Percentiles rank a stretch among this genome's conserved stretches.
phyloP scores from a whole-genome alignment of 2,797 vertebrate genomes.

The Pangasius mekongensis region DNA sequence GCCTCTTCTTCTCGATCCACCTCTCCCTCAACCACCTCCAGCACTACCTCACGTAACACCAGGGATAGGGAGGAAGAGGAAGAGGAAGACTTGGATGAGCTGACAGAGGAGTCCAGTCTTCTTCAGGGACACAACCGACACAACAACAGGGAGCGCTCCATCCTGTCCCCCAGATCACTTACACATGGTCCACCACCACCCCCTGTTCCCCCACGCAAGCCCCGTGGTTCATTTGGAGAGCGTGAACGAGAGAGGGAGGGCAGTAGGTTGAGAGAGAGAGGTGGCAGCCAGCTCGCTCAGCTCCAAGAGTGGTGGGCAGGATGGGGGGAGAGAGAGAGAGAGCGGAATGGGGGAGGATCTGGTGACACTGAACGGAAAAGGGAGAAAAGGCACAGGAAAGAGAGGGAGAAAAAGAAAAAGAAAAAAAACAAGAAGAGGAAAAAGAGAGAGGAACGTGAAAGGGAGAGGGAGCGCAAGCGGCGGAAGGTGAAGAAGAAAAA shows the following conservation, averaged over 20 bases:
- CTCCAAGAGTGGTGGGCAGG: conserved; percentile 83
- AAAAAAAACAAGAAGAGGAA: conserved; percentile 76
- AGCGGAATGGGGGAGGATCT: conserved; percentile 60
- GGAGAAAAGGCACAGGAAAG: conserved; percentile 78
- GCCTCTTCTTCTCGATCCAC: conserved; percentile 76
- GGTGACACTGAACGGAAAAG: conserved; percentile 72
- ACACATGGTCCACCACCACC: conserved; percentile 79
- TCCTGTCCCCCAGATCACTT: conserved; percentile 76
- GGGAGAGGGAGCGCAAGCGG: conserved; percentile 77
- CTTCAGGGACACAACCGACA: conserved; percentile 72
- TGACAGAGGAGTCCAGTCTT: conserved; percentile 82
- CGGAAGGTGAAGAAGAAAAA: conserved; percentile 81
- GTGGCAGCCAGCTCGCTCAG: conserved; percentile 79
- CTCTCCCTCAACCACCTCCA: conserved; percentile 76
- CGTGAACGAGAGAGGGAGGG: conserved; percentile 85
- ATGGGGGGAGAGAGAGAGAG: conserved; percentile 78
- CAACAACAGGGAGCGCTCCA: conserved; percentile 73
- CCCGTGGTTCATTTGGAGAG: conserved; percentile 81
- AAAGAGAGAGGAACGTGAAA: conserved; percentile 75
- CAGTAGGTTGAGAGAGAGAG: conserved; percentile 78
- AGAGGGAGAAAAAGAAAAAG: conserved; percentile 78
- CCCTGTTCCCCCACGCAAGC: conserved; percentile 80
- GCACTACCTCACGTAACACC: conserved; percentile 78
- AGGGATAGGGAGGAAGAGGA: conserved; percentile 76
- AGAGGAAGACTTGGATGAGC: conserved; percentile 79